Evolutionary conservation across 2,113 vertebrate species (phyloP).

Genomic region (Probosciger aterrimus): DNA sequence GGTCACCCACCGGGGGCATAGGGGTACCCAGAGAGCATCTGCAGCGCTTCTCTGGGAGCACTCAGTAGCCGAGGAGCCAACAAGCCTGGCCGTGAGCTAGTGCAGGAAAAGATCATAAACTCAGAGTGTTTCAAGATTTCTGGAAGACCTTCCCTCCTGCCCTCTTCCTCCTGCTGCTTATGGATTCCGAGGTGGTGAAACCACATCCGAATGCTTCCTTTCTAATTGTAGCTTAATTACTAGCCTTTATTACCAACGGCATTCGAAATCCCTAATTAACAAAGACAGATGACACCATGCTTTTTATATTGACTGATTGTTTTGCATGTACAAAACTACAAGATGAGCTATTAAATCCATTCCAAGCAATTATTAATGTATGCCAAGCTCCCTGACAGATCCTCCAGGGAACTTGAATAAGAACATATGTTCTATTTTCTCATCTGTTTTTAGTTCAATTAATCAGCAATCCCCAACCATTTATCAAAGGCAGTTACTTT

Average conservation of each 20-base stretch:
- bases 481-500: constrained; percentile 1
- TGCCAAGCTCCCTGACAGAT: not conserved
- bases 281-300: not conserved
- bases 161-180: not conserved
- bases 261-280: not conserved
- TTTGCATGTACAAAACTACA: constrained; percentile 9
- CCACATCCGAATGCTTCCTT: constrained; percentile 13
- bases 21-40: not conserved
- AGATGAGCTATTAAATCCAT: constrained; percentile 12
- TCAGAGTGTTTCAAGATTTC: not conserved
- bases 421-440: constrained; percentile 46
- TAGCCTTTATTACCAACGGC: not conserved
- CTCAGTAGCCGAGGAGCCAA: not conserved
- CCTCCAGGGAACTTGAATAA: constrained; percentile 24
- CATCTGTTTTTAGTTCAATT: constrained; percentile 50
- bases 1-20: rapidly evolving
- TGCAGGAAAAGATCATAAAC: not conserved
- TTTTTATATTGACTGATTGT: constrained; percentile 38
- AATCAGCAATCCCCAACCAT: constrained; percentile 5
- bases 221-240: constrained; percentile 39
- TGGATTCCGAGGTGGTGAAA: constrained; percentile 1
- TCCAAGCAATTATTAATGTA: not conserved
- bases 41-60: not conserved
- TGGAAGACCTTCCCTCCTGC: not conserved
- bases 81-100: rapidly evolving